Percentiles rank a stretch among this genome's conserved stretches.
phyloP scores from a whole-genome alignment of 2,113 vertebrate genomes.

The Craseonycteris thonglongyai region DNA sequence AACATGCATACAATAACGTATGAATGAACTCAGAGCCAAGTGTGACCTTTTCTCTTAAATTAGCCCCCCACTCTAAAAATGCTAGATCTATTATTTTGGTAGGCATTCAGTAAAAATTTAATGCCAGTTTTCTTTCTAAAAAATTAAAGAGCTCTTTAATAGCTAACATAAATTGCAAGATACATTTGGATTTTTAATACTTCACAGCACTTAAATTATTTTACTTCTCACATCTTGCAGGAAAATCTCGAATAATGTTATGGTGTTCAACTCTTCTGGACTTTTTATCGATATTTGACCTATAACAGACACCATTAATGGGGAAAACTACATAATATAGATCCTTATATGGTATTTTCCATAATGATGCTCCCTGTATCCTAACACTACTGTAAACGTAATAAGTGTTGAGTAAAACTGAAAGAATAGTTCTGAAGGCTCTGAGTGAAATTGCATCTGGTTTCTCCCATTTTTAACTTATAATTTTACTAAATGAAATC shows the following conservation, averaged over 20 bases:
- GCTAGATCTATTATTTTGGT: not conserved
- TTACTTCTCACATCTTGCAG: not conserved
- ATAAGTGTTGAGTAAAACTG: not conserved
- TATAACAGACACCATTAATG: not conserved
- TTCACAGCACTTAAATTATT: not conserved
- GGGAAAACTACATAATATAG: not conserved
- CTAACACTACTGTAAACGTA: not conserved
- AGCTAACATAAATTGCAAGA: not conserved
- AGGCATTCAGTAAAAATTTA: not conserved
- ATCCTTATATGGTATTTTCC: not conserved
- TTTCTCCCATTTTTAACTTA: conserved; percentile 2
- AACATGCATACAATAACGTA: not conserved
- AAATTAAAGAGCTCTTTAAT: not conserved
- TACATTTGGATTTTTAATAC: not conserved
- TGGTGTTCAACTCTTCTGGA: not conserved
- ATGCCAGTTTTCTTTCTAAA: not conserved
- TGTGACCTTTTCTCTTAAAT: not conserved
- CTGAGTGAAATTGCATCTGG: not conserved
- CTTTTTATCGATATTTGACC: not conserved
- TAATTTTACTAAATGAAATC: not conserved
- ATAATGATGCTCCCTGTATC: not conserved
- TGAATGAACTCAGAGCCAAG: not conserved
- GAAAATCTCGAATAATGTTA: not conserved
- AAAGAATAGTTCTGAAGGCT: not conserved
- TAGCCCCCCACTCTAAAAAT: not conserved